Conservation (phyloP, 2,797 vertebrate species). For the Rhinatrema bivittatum region DNA sequence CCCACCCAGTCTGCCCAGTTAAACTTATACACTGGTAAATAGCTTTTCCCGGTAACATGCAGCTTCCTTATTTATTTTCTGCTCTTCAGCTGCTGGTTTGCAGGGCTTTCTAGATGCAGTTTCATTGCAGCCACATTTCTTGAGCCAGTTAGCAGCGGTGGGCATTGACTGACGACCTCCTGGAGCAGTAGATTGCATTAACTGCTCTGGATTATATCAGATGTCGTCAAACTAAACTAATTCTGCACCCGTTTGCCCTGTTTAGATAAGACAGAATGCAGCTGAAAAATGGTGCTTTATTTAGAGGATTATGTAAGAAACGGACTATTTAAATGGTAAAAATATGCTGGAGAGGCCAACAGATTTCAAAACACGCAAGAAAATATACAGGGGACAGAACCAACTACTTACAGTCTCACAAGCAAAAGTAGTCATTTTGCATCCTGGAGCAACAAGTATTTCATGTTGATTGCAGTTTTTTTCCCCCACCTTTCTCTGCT, state of each 20-base stretch:
- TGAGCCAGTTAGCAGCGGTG: too few species aligned
- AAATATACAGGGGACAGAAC: conserved; percentile 10
- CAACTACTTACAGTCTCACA: background rate
- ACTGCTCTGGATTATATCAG: too few species aligned
- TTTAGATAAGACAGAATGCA: background rate
- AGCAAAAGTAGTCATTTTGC: background rate
- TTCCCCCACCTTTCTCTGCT: conserved; percentile 43
- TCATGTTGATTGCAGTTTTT: conserved; percentile 37
- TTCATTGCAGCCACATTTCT: too few species aligned
- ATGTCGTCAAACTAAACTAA: too few species aligned
- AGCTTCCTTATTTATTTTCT: too few species aligned
- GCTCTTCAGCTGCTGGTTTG: too few species aligned
- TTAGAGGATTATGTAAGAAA: too few species aligned
- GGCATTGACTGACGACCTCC: conserved; percentile 1
- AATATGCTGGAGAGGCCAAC: background rate
- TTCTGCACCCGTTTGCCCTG: background rate
- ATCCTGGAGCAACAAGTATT: conserved; percentile 73
- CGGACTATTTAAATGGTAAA: background rate
- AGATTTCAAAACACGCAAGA: conserved; percentile 11
- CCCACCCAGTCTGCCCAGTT: too few species aligned
- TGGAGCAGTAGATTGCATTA: background rate
- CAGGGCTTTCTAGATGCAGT: too few species aligned
- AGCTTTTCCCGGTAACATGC: too few species aligned
- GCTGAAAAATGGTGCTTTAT: background rate
- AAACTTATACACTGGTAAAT: too few species aligned